These are phyloP conservation scores for Rachycentron canadum DNA, from an alignment of 2,797 vertebrate species.

Conservation along the genomic window DNA sequence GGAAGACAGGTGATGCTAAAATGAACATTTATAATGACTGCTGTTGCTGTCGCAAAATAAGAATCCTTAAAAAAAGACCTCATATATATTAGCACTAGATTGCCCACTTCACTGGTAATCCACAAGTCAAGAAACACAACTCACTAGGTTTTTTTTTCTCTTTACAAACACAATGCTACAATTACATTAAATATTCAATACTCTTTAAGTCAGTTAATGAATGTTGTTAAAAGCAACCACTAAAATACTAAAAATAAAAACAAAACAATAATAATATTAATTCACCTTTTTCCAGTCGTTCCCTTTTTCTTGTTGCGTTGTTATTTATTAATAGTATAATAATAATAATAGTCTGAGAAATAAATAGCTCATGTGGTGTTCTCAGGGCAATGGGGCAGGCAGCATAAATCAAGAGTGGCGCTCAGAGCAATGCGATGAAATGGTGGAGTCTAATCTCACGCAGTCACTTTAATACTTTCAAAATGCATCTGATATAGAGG, in stretches of 20 bases:
- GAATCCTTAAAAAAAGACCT: constrained; percentile 92
- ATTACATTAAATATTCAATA: constrained; percentile 92
- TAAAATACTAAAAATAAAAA: constrained; percentile 89
- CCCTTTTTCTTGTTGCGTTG: constrained; percentile 86
- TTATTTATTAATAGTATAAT: constrained; percentile 88
- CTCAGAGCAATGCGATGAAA: constrained; percentile 83
- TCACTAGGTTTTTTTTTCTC: constrained; percentile 87
- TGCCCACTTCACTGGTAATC: constrained; percentile 92
- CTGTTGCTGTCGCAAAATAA: constrained; percentile 90
- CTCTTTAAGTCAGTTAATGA: constrained; percentile 91
- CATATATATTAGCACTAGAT: constrained; percentile 93
- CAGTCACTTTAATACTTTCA: constrained; percentile 69
- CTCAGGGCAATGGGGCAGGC: constrained; percentile 86
- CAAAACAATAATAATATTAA: constrained; percentile 86
- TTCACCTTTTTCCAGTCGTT: constrained; percentile 90
- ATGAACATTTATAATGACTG: constrained; percentile 98
- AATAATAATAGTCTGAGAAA: constrained; percentile 87
- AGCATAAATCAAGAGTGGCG: constrained; percentile 89
- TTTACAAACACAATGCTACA: constrained; percentile 93
- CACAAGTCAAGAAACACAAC: constrained; percentile 96
- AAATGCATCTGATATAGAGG: constrained; percentile 65
- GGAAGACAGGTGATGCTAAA: constrained; percentile 98
- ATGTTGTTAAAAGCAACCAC: constrained; percentile 91
- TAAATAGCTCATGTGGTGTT: constrained; percentile 90
- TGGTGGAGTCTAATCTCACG: constrained; percentile 73